These are phyloP conservation scores for Monomorium pharaonis DNA, from an alignment of 1,140 invertebrate species.

Conservation along the genomic window DNA sequence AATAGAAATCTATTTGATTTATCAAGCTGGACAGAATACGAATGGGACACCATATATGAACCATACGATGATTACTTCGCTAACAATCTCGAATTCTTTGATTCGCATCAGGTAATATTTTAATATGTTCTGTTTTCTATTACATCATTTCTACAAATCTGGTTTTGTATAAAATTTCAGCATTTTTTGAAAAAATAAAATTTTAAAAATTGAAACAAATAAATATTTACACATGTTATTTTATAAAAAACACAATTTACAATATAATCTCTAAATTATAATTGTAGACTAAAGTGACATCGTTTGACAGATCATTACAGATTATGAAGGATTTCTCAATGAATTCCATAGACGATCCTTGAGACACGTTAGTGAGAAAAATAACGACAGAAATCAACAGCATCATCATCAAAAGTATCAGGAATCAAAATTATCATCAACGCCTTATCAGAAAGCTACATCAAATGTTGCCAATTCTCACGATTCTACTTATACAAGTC, in stretches of 20 bases:
- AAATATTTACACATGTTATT: background rate
- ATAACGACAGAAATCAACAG: slow-evolving; percentile 22
- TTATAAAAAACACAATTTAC: background rate
- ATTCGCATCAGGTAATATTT: slow-evolving; percentile 74
- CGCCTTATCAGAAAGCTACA: slow-evolving; percentile 23
- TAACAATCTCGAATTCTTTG: slow-evolving; percentile 71
- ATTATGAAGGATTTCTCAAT: slow-evolving; percentile 75
- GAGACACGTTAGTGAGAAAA: slow-evolving; percentile 62
- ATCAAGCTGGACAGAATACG: slow-evolving; percentile 72
- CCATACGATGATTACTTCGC: slow-evolving; percentile 69
- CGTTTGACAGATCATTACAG: slow-evolving; percentile 65
- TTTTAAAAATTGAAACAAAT: background rate
- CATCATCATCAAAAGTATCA: background rate
- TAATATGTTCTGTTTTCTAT: background rate
- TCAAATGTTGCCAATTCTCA: background rate
- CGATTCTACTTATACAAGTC: slow-evolving; percentile 77
- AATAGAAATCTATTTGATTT: slow-evolving; percentile 49
- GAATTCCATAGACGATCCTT: slow-evolving; percentile 70
- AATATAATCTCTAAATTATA: background rate
- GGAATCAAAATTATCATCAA: background rate
- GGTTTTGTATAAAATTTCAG: background rate
- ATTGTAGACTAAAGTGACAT: background rate
- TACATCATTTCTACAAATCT: background rate
- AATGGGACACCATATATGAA: slow-evolving; percentile 75
- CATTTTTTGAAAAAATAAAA: background rate